Evolutionary conservation across 2,888 invertebrate species (phyloP), one percentile per base, ranked within the genome.

Genomic region (Pterobdella sp.): DNA sequence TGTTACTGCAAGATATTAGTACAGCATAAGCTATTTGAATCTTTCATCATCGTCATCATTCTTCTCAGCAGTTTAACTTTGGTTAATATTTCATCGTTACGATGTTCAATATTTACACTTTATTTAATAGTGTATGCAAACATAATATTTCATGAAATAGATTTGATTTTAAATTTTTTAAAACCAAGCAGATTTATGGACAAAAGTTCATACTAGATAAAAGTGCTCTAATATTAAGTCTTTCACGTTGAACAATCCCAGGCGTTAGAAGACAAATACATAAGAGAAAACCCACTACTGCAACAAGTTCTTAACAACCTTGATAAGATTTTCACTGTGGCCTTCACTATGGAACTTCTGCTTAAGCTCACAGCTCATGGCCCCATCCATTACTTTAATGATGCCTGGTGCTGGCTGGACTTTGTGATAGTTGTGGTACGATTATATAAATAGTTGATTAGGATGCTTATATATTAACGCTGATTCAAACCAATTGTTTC

Each of bases 351-450:
- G 81, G 97, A 97, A 87, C 95, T 97, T 95, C 90, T 96, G 85
- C 91, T 96, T 85, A 97, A 97, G 86, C 96, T 94, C 94, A 88
- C 95, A 83, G 95, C 95, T 78, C 89, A 94, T 82, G 96, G 97
- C 80, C 95, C 94, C 85, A 91, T 91, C 83, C 93, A 93, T 84
- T 97, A 97, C 86, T 97, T 96, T 85, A 94, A 94, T 68, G 95
- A 96, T 83, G 95, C 95, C 76, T 97, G 96, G 96, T 96, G 96
- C 87, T 96, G 95, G 96, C 90, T 97, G 81, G 96, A 97, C 87
- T 96, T 97, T 86, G 90, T 95, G 83, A 97, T 97, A 86, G 96
- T 96, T 80, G 93, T 93, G 91, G 96, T 94, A 88, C 89, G 89
- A 73, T 69, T 1, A 1, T 18, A 49, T 49, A 18, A 18, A 49